Percentiles rank a stretch among this genome's conserved stretches.
These are phyloP conservation scores for Plagodis pulveraria DNA, from an alignment of 2,888 invertebrate species.

Conservation along the genomic window DNA sequence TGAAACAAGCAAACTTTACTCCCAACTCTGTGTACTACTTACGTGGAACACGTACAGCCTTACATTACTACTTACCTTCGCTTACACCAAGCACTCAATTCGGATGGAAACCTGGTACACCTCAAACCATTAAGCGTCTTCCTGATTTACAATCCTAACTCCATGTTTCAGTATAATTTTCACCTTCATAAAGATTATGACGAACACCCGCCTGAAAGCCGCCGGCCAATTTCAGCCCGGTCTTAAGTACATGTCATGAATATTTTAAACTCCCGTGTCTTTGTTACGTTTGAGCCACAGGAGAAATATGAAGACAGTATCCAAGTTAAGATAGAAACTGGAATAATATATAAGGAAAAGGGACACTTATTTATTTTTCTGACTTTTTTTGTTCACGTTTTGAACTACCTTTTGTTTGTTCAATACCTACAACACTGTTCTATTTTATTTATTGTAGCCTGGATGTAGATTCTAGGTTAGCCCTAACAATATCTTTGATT, in stretches of 20 bases:
- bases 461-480: no score
- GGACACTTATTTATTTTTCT: neutral
- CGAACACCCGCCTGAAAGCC: slow-evolving; percentile 37
- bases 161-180: slow-evolving; percentile 25
- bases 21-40: no score
- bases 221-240: slow-evolving; percentile 39
- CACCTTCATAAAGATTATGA: slow-evolving; percentile 32
- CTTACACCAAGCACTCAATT: neutral
- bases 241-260: slow-evolving; percentile 49
- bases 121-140: slow-evolving; percentile 1
- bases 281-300: slow-evolving; percentile 42
- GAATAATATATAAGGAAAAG: neutral
- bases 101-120: neutral
- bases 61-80: neutral
- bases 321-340: neutral
- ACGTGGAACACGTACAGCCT: no score
- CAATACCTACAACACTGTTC: no score
- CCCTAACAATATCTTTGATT: no score
- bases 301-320: slow-evolving; percentile 10
- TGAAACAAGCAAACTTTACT: no score
- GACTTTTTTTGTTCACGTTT: neutral
- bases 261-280: slow-evolving; percentile 52
- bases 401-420: no score
- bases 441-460: no score
- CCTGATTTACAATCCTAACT: slow-evolving; percentile 12